Evolutionary conservation across 2,113 vertebrate genomes (phyloP), one percentile per base, ranked within the genome.

Genomic region (Sinosuthora webbiana): DNA sequence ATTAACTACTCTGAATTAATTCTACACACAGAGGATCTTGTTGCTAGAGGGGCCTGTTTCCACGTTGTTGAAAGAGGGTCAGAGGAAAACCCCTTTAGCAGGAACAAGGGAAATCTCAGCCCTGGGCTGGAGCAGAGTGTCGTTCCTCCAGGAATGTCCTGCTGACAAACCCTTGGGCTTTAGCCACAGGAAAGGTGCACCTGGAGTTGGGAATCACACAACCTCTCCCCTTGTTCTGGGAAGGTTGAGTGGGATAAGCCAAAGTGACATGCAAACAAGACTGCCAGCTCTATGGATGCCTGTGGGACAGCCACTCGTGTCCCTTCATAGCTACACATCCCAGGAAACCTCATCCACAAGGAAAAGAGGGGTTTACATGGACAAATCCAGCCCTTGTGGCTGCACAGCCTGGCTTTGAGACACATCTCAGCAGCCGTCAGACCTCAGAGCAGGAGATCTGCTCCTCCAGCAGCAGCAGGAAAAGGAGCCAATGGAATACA

Each of bases 1-100:
- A 91, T 95, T 95, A 95, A 81, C 56, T 27, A 63, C 80, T 83
- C 63, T 63, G 83, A 89, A 95, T 94, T 96, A 87, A 87, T 89
- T 94, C 91, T 74, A 65, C 45, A 81, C 71, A 60, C 5, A 52
- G 70, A 41, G 33, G 53, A 44, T 35, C 71, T 37, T 21, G 14
- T 25, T 86, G 41, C 41, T 73, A 4, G 20, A 37, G 21, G 7
- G 7, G 1, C 5, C 35, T 47, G 13, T 25, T 83, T 47, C 83
- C 59, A 68, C 23, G 0, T 1, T 41, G 31, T 13, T 39, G 35
- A 9, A 70, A 74, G 68, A 56, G 15, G 3, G 56, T 83, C 49
- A 62, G 77, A 35, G 24, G 28, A 45, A 91, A 92, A 47, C 15
- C 11, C 49, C 31, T 59, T 67, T 13, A 49, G 42, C 33, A 39